Evolutionary conservation across 2,888 invertebrate genomes (phyloP), one percentile per base, ranked within the genome.

Genomic region (Noctua janthe): DNA sequence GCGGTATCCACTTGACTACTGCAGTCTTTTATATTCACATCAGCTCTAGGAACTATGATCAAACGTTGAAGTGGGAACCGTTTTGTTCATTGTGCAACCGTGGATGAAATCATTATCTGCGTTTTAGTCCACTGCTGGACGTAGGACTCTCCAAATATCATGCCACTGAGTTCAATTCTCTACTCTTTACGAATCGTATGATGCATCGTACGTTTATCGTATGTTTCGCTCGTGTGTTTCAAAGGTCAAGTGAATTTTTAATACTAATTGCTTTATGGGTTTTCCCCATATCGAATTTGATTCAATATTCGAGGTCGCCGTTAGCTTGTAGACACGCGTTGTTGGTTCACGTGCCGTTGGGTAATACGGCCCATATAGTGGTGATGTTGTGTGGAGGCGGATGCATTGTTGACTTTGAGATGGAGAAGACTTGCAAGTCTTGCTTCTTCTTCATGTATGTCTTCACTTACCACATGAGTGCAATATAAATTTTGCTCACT

Each of bases 211-310:
- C 17, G 62, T 66, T 29, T 43, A 54, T 66, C 54, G 62, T 66
- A 56, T 67, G 67, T 59, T 82, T 29, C 43, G 66, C 56, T 73
- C 59, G 20, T 64, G 23, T 69, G 39, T 54, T 81, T 62, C 39
- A 69, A 69, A 74, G 77, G 62, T 73, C 86, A 56, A 76, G 20
- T 47, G 69, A 51, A 51, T 82, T 82, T 85, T 64, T 47, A 56
- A 62, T 66, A 67, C 39, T 71, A 62, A 81, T 84, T 79, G 62
- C 54, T 70, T 54, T 49, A 67, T 66, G 69, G 83, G 73, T 74
- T 83, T 86, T 84, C 71, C 77, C 83, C 84, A 67, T 67, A 56
- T 64, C 43, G 23, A 78, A 78, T 71, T 87, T 69, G 71, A 62
- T 83, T 83, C 23, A 71, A 71, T 70, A 56, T 66, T 43, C 75